A percentile compares a stretch with the other conserved stretches of the same genome.
phyloP scores from a whole-genome alignment of 2,797 vertebrate species.

The Pangasius mekongensis region DNA sequence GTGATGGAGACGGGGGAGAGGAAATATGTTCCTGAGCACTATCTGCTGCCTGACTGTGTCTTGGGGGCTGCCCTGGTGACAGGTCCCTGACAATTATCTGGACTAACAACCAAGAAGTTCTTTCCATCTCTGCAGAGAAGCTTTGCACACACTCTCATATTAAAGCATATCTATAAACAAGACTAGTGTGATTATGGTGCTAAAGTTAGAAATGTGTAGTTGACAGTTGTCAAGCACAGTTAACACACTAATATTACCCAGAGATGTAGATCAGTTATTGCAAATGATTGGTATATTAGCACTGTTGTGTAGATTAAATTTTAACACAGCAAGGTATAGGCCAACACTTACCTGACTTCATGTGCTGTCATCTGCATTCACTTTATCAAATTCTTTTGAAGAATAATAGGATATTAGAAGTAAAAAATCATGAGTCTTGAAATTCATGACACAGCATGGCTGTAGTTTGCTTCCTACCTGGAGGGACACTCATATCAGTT shows the following conservation, averaged over 20 bases:
- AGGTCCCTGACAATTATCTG: constrained; percentile 26
- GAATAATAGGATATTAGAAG: neutral
- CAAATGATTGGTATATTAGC: neutral
- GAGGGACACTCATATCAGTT: neutral
- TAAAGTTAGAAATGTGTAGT: neutral
- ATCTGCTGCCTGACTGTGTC: constrained; percentile 14
- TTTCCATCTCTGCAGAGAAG: neutral
- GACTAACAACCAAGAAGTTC: neutral
- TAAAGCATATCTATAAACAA: neutral
- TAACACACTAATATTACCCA: neutral
- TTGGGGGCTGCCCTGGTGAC: constrained; percentile 7
- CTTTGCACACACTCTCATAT: neutral
- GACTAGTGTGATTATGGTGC: neutral
- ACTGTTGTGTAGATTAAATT: neutral
- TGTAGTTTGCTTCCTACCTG: neutral
- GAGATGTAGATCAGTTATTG: neutral
- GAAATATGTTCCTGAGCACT: constrained; percentile 23
- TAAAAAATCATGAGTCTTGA: neutral
- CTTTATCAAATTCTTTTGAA: neutral
- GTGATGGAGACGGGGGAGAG: neutral
- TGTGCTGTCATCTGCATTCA: neutral
- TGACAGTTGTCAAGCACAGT: neutral
- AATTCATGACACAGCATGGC: neutral
- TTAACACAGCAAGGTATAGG: neutral
- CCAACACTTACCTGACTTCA: neutral